Base-by-base conservation (phyloP, 2,113 vertebrate species). In the Seriola quinqueradiata region DNA sequence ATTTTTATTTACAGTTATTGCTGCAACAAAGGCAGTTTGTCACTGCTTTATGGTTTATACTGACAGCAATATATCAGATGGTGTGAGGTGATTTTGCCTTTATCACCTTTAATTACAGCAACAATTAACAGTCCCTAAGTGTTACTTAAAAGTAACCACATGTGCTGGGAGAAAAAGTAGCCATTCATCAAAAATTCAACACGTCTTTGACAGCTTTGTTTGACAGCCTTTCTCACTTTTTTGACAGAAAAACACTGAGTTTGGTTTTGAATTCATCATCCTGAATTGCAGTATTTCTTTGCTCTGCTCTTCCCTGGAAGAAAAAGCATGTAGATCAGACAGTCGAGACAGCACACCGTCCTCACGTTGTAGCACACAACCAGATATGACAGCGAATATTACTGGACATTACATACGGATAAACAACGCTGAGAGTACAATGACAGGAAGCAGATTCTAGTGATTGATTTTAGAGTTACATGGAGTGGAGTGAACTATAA, bases 1-100 rank as follows among this genome's bases (percentile, higher is more conserved):
- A 5, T 52, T 70, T 65, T 12, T 89, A 87, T 91, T 77, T 90
- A 91, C 88, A 92, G 40, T 90, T 93, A 91, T 92, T 93, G 90
- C 89, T 58, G n/a, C 66, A 76, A 74, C 10, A 59, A 81, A 84
- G 60, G 74, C 68, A 90, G 83, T 85, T 80, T 63, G 21, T 83
- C 34, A 76, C 78, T 77, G 54, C 88, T 60, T 69, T 44, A 13
- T 85, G 54, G 71, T 86, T 87, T 65, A 72, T 46, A 70, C 77
- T 73, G 66, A 87, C 58, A 86, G 71, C 75, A 80, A 81, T 77
- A 63, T 70, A 71, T 85, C 58, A 79, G 64, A 61, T 38, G 21
- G 12, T 72, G 58, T 59, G 40, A 55, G 55, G 40, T 67, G 60
- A 57, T 64, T 79, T 68, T 34, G 59, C 46, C 38, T 52, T 40